Evolutionary conservation across 2,113 vertebrate species (phyloP).

Genomic region (Calyptommatus sinebrachiatus): DNA sequence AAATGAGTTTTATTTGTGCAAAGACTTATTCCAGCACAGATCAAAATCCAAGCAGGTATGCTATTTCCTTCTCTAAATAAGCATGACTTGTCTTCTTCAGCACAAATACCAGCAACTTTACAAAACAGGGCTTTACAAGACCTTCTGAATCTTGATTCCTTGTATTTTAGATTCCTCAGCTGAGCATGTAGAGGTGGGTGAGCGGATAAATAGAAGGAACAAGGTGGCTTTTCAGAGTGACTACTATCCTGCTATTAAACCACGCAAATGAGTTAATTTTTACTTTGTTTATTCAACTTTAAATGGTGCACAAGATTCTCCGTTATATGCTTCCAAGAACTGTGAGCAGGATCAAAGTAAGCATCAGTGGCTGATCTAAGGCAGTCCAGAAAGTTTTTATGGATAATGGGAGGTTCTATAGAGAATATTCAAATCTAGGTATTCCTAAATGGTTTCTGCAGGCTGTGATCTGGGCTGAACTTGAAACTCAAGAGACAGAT

Average conservation of each 20-base stretch:
- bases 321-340: no score
- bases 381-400: no score
- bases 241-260: background rate
- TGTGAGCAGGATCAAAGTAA: background rate
- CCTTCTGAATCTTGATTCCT: background rate
- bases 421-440: background rate
- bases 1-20: background rate
- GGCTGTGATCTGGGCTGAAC: no score
- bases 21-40: background rate
- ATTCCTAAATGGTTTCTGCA: background rate
- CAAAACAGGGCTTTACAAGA: background rate
- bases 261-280: background rate
- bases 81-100: background rate
- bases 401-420: no score
- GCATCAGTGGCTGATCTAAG: no score
- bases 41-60: background rate
- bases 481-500: no score
- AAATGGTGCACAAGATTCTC: no score
- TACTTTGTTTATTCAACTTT: no score
- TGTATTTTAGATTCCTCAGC: background rate
- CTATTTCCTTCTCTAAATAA: background rate
- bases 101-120: background rate
- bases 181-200: background rate
- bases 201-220: background rate
- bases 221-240: background rate